Base-by-base conservation (phyloP, 1,140 invertebrate genomes). In the Chionoecetes opilio region DNA sequence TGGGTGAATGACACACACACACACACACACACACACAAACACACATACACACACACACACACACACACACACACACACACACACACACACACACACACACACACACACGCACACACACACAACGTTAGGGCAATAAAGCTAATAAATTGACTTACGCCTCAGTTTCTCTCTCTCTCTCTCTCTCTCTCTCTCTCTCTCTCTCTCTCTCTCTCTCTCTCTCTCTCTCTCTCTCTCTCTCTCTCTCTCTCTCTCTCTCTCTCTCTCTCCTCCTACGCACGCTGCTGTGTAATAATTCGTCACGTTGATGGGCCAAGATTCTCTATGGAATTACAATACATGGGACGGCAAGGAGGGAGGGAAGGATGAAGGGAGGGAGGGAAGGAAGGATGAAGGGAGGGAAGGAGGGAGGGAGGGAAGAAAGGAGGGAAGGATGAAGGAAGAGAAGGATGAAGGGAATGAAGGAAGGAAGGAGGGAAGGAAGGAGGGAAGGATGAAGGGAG, bases 131-230 rank as follows among this genome's bases (percentile, higher is more conserved):
- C 41, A 46, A n/a, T n/a, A n/a, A n/a, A n/a, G n/a, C n/a, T n/a
- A n/a, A n/a, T n/a, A 75, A 75, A 75, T n/a, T n/a, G 63, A 75
- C 63, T 8, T 75, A 8, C 63, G 9, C 63, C 32, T 63, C 88
- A 5, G 34, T 14, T 37, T 37, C 29, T 90, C 34, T 90, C 17
- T 46, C 41, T 26, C 37, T 0, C n/a, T 41, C 34, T 90, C 35
- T 37, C 38, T 46, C 21, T n/a, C 29, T 75, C 46, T 46, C 46
- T 53, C 90, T 75, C 37, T 53, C 41, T 32, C 31, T 91, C 53
- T 32, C 46, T 91, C 88, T 90, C 88, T 91, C 46, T 91, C 90
- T 91, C 89, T 91, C 89, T 91, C 89, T 82, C 91, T 92, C 91
- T 92, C 34, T 92, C 91, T 35, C 53, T 92, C 63, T 35, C 53